Percentiles rank a stretch among this genome's conserved stretches.
These are phyloP conservation scores for Azemiops feae DNA, from an alignment of 2,113 vertebrate genomes.

Conservation along the genomic window DNA sequence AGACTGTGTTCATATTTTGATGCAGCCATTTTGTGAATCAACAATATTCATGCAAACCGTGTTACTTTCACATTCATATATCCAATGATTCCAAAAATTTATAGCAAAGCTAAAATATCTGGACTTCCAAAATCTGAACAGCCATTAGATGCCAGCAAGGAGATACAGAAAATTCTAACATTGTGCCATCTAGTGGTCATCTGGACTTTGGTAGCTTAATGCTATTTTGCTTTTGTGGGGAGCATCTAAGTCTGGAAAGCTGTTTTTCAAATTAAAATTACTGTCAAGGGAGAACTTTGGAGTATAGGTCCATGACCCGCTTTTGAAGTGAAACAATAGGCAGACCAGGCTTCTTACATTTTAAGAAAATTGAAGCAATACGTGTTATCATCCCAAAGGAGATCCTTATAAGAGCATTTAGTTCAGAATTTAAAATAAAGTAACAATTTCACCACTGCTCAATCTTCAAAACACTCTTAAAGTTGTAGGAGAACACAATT, in stretches of 20 bases:
- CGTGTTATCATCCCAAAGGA: not conserved
- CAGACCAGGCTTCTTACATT: not conserved
- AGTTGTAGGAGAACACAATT: not conserved
- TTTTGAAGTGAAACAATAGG: not conserved
- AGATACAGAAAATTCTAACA: not conserved
- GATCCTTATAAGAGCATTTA: not conserved
- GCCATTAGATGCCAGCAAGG: not conserved
- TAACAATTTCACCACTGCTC: not conserved
- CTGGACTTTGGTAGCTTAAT: not conserved
- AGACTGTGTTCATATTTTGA: not conserved
- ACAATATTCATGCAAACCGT: not conserved
- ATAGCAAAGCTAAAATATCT: not conserved
- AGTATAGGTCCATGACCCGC: not conserved
- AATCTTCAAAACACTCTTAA: not conserved
- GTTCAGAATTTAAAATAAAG: not conserved
- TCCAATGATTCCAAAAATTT: not conserved
- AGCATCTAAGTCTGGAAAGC: not conserved
- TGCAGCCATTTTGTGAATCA: not conserved
- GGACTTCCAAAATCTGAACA: not conserved
- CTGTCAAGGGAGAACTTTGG: not conserved
- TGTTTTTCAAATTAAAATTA: not conserved
- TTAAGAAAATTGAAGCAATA: not conserved
- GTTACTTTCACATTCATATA: not conserved
- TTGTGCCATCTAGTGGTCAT: not conserved
- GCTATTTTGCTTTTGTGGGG: not conserved